Base-by-base conservation (phyloP, 2,113 vertebrate species). In the Myanophis thanlyinensis region DNA sequence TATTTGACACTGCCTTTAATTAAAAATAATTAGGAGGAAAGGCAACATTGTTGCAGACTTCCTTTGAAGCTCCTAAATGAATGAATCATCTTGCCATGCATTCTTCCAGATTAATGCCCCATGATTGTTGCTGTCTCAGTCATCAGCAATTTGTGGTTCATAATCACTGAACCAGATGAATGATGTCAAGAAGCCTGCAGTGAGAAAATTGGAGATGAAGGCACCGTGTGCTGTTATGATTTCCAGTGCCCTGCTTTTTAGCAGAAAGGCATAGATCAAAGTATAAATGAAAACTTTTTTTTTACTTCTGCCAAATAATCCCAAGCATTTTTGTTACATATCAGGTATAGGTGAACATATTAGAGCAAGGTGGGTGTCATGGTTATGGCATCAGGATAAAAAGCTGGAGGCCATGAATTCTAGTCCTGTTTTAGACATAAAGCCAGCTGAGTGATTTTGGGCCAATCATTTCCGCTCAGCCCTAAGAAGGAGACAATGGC, bases 41-140 rank as follows among this genome's bases (percentile, higher is more conserved):
- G 52, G 48, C 40, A 67, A 80, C 91, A 53, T 85, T 85, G 91
- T 92, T 89, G 49, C 52, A 85, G 67, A 23, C 44, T 89, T 92
- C 52, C 92, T 89, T 46, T 89, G 54, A 40, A 92, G 22, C 7
- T 59, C 30, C 85, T 59, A 53, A 49, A 11, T 47, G 9, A 80
- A 89, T 80, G 48, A 35, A 80, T 53, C 27, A 67, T 73, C 30
- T 53, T 54, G 44, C 25, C 23, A 40, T 73, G 48, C 22, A 27
- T 52, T 87, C n/a, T 52, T 84, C 67, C 27, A 85, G 35, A 80
- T 25, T n/a, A 54, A 89, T 84, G 40, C 15, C 25, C 27, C 49
- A 40, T 48, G 23, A 86, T 20, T 86, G 25, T 59, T 35, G 23
- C 30, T 48, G 46, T 35, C 23, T 44, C 4, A 87, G n/a, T 92